Evolutionary conservation across 1,140 invertebrate genomes (phyloP).

Genomic region (Diprion similis): DNA sequence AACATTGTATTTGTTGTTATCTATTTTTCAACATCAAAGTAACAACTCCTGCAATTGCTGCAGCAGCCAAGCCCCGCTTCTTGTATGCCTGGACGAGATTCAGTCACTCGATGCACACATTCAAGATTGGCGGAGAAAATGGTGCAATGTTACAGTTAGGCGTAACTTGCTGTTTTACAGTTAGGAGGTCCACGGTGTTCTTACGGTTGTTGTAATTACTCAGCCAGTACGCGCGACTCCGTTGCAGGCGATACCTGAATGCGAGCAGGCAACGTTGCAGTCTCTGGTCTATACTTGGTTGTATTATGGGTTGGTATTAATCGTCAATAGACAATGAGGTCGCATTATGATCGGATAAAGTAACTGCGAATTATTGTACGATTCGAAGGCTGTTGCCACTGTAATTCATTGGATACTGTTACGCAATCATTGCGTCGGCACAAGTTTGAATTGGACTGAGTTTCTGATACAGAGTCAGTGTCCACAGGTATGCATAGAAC

Average conservation of each 20-base stretch:
- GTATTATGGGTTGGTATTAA: neutral
- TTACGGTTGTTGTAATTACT: conserved; percentile 3
- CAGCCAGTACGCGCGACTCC: neutral
- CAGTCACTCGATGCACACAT: no score
- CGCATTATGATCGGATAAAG: neutral
- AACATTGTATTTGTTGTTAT: no score
- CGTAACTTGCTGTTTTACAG: neutral
- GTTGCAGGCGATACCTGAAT: neutral
- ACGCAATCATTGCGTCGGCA: neutral
- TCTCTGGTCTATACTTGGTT: neutral
- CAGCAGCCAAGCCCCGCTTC: no score
- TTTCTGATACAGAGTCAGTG: neutral
- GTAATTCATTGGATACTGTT: neutral
- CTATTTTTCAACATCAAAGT: no score
- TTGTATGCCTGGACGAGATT: no score
- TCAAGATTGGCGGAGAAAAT: neutral
- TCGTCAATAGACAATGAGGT: neutral
- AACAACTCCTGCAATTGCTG: no score
- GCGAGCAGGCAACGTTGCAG: neutral
- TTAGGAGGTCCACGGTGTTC: neutral
- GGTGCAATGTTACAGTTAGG: neutral
- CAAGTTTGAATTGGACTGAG: neutral
- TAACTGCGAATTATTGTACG: neutral
- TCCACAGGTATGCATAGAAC: no score
- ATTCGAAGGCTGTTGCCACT: neutral